phyloP scores from a whole-genome alignment of 2,797 vertebrate genomes.

The Cyclura pinguis region DNA sequence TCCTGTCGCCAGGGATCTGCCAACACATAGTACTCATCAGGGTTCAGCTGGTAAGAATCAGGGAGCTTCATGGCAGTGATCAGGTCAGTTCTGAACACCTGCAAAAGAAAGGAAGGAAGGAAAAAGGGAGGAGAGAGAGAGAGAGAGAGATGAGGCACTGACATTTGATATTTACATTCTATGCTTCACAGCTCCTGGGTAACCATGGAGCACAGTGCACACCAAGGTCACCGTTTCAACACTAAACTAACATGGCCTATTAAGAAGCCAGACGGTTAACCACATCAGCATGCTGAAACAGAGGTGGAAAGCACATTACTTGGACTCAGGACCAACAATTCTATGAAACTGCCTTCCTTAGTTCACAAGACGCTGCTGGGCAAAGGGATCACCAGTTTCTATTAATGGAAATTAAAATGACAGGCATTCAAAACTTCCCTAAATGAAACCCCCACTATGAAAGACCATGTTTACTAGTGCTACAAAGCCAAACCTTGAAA shows the following conservation, averaged over 20 bases:
- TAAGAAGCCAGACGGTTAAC: constrained; percentile 42
- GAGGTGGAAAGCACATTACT: not conserved
- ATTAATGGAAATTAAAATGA: not conserved
- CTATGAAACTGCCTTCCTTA: not conserved
- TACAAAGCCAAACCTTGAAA: too few relatives aligned
- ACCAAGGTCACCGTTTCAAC: constrained; percentile 66
- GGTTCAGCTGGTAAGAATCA: constrained; percentile 94
- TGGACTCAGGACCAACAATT: constrained; percentile 1
- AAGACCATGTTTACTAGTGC: not conserved
- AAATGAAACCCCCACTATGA: not conserved
- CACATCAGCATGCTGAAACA: constrained; percentile 25
- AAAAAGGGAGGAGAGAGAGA: constrained; percentile 65
- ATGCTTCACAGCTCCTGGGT: constrained; percentile 69
- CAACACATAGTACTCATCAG: constrained; percentile 94
- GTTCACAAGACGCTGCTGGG: not conserved
- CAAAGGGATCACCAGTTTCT: not conserved
- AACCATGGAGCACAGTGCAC: constrained; percentile 64
- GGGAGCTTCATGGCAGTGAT: constrained; percentile 99
- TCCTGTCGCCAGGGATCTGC: constrained; percentile 97
- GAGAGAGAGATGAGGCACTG: constrained; percentile 64
- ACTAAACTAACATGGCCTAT: constrained; percentile 51
- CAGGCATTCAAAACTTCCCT: not conserved
- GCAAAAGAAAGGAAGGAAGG: constrained; percentile 62
- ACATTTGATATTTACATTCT: constrained; percentile 68
- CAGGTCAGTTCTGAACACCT: constrained; percentile 98